phyloP scores from a whole-genome alignment of 2,888 invertebrate genomes.

The Spialia ferax region DNA sequence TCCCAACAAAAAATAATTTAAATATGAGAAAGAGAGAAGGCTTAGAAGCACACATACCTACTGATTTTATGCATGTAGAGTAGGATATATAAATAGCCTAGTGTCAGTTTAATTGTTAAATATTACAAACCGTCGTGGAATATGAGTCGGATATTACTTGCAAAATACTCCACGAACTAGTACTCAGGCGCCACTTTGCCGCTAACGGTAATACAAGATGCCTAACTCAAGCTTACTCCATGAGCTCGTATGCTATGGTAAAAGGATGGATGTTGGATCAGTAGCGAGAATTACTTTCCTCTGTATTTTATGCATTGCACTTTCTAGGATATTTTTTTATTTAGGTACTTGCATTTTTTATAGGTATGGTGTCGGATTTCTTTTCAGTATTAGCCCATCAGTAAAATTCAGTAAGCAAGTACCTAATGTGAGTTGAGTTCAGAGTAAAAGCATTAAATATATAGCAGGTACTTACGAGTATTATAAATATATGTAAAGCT shows the following conservation, averaged over 20 bases:
- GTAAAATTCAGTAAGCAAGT: too few species aligned
- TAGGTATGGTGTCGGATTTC: too few species aligned
- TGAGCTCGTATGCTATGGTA: slow-evolving; percentile 58
- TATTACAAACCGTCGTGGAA: slow-evolving; percentile 41
- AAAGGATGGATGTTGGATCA: slow-evolving; percentile 48
- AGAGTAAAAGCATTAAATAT: too few species aligned
- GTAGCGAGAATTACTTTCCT: slow-evolving; percentile 22
- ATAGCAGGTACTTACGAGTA: too few species aligned
- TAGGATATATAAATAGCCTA: not conserved
- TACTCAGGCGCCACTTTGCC: slow-evolving; percentile 70
- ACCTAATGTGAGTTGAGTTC: too few species aligned
- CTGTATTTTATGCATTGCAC: slow-evolving; percentile 16
- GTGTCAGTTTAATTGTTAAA: slow-evolving; percentile 34
- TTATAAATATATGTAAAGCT: too few species aligned
- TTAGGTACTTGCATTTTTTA: too few species aligned
- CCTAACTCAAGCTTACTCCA: slow-evolving; percentile 69
- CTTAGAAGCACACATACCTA: too few species aligned
- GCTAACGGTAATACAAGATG: slow-evolving; percentile 84
- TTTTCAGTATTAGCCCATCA: too few species aligned
- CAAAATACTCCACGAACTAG: slow-evolving; percentile 47
- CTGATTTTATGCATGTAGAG: too few species aligned
- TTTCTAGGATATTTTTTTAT: slow-evolving; percentile 9
- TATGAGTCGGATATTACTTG: slow-evolving; percentile 47
- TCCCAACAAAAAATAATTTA: too few species aligned
- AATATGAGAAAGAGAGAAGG: too few species aligned